These are phyloP conservation scores for Struthio camelus DNA, from an alignment of 2,113 vertebrate species.

Conservation along the genomic window DNA sequence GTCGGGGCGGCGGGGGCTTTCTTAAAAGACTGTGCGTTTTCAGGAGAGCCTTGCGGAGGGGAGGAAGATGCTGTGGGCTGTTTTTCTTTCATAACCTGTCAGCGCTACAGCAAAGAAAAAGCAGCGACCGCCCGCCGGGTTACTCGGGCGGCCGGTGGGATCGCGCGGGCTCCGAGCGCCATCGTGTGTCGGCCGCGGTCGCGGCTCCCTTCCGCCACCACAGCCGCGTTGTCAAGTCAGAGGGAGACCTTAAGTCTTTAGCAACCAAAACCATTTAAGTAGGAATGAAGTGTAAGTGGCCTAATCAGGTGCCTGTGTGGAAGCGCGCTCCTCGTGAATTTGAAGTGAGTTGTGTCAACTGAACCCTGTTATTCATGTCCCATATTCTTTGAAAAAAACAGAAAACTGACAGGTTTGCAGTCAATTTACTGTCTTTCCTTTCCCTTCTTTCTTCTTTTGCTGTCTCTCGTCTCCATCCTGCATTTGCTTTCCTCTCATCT, in stretches of 20 bases:
- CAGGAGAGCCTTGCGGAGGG: not conserved
- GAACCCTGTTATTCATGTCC: not conserved
- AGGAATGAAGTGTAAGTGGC: not conserved
- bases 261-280: not conserved
- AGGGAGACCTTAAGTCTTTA: not conserved
- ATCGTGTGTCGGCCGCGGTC: constrained; percentile 58
- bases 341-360: not conserved
- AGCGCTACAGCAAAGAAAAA: not conserved
- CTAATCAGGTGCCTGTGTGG: not conserved
- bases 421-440: not conserved
- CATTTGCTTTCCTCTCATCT: not conserved
- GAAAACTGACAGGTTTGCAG: not conserved
- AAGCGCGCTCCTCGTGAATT: not conserved
- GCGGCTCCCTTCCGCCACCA: not conserved
- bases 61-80: constrained; percentile 6
- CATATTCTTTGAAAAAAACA: not conserved
- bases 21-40: not conserved
- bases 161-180: constrained; percentile 34
- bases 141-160: not conserved
- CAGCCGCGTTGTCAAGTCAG: not conserved
- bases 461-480: not conserved
- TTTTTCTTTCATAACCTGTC: constrained; percentile 39
- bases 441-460: not conserved
- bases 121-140: not conserved
- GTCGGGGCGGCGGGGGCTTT: not conserved